phyloP scores from a whole-genome alignment of 2,797 vertebrate species.

The Loris lydekkerianus region DNA sequence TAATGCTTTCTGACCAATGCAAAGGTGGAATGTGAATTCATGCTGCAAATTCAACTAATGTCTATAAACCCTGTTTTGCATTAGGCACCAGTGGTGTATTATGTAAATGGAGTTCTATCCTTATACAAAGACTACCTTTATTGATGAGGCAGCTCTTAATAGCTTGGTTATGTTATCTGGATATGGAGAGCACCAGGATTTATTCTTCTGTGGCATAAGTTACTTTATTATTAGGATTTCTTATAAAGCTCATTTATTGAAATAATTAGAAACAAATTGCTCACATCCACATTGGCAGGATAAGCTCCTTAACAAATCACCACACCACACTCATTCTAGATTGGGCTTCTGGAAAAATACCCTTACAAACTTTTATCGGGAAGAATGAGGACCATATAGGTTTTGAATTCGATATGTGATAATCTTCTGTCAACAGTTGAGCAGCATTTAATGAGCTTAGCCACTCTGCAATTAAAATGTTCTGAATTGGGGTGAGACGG shows the following conservation, averaged over 20 bases:
- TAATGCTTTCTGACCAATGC: constrained; percentile 72
- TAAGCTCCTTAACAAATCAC: constrained; percentile 89
- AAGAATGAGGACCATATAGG: constrained; percentile 82
- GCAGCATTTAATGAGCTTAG: constrained; percentile 85
- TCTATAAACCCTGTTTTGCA: constrained; percentile 69
- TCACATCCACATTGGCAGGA: constrained; percentile 84
- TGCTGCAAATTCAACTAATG: constrained; percentile 59
- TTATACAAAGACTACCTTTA: constrained; percentile 74
- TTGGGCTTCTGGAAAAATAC: constrained; percentile 84
- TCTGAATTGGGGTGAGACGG: constrained; percentile 65
- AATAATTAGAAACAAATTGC: constrained; percentile 90
- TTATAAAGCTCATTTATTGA: constrained; percentile 86
- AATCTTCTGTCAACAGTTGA: constrained; percentile 86
- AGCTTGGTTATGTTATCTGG: constrained; percentile 74
- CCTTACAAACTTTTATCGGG: constrained; percentile 80
- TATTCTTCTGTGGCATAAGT: constrained; percentile 78
- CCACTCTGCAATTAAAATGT: constrained; percentile 78
- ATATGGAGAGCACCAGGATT: constrained; percentile 77
- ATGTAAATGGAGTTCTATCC: constrained; percentile 73
- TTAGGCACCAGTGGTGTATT: constrained; percentile 31
- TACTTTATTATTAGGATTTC: constrained; percentile 86
- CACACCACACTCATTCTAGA: constrained; percentile 83
- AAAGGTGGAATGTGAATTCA: constrained; percentile 69
- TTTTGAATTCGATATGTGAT: constrained; percentile 86
- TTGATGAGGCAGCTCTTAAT: constrained; percentile 78